Base-by-base conservation (phyloP, 2,113 vertebrate genomes). In the Sander vitreus region DNA sequence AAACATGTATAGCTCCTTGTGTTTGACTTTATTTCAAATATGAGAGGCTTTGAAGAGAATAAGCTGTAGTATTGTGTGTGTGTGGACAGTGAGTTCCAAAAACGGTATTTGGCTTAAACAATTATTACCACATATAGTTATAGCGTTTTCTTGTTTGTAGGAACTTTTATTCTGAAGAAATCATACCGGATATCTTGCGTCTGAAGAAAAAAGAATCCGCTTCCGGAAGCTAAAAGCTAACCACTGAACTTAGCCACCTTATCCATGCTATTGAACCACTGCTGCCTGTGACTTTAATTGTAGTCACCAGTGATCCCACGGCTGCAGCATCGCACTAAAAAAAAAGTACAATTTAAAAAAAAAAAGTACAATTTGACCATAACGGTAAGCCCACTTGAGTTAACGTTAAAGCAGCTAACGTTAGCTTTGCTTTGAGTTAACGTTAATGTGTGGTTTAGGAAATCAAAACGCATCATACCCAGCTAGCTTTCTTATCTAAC, bases 111-210 rank as follows among this genome's bases (percentile, higher is more conserved):
- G 27, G 2, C 63, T 55, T 53, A 2, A 67, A 33, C 33, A 58
- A 14, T 5, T 13, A 58, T 23, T 33, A 23, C 19, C 2, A 57
- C 14, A 58, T 13, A 1, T 19, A 18, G 1, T 16, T n/a, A 2
- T 10, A 39, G 13, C 16, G 50, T 14, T 30, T 65, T 50, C 13
- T 27, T 36, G 0, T 9, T 13, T 60, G 2, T 16, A 23, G 3
- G 14, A 23, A 25, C 50, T 76, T 82, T 91, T 86, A 89, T 91
- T 86, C 0, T 82, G 85, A 84, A 80, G 6, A 9, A 19, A 1
- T 39, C 30, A 8, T 0, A 80, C 39, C 80, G 90, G 90, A 90
- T 45, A 4, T 81, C 0, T 4, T 7, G 0, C 18, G 13, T 13
- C 5, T 12, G 12, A 45, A 4, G 30, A 4, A 12, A 36, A 1